These are phyloP conservation scores for Nomada fabriciana DNA, from an alignment of 2,888 invertebrate genomes.

Conservation along the genomic window DNA sequence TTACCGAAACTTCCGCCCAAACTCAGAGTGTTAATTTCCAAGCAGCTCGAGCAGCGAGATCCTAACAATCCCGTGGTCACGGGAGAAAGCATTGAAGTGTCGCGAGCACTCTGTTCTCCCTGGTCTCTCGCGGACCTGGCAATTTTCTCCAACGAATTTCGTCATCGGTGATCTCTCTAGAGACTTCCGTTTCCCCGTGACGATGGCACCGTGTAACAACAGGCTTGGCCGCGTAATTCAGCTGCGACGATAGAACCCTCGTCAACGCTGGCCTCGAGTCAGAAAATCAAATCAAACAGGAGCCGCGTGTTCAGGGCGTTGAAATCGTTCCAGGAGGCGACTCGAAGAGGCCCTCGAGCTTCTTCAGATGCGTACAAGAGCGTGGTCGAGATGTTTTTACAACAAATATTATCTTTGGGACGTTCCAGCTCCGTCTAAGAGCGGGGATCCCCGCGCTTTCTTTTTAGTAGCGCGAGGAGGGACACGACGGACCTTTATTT, in stretches of 20 bases:
- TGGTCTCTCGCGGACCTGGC: neutral
- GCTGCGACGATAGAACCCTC: constrained; percentile 55
- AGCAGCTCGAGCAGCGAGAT: neutral
- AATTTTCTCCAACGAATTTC: constrained; percentile 14
- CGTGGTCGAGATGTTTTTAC: constrained; percentile 68
- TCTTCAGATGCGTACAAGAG: constrained; percentile 52
- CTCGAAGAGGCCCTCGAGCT: constrained; percentile 41
- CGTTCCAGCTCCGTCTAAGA: constrained; percentile 28
- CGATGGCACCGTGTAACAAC: neutral
- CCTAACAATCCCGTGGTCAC: neutral
- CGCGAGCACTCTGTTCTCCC: constrained; percentile 11
- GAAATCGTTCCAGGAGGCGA: constrained; percentile 57
- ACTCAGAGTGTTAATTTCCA: constrained; percentile 8
- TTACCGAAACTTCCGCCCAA: neutral
- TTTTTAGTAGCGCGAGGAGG: neutral
- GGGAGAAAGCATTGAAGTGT: constrained; percentile 11
- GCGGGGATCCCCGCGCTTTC: constrained; percentile 24
- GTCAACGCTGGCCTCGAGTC: constrained; percentile 64
- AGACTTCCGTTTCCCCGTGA: constrained; percentile 31
- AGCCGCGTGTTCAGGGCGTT: constrained; percentile 50
- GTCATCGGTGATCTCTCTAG: constrained; percentile 22
- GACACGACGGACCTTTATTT: neutral
- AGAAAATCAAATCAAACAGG: constrained; percentile 72
- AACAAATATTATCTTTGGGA: constrained; percentile 70
- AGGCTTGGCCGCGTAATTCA: constrained; percentile 15